A percentile compares a stretch with the other conserved stretches of the same genome.
These are phyloP conservation scores for Typhlomys cinereus DNA, from an alignment of 2,113 vertebrate genomes.

Conservation along the genomic window DNA sequence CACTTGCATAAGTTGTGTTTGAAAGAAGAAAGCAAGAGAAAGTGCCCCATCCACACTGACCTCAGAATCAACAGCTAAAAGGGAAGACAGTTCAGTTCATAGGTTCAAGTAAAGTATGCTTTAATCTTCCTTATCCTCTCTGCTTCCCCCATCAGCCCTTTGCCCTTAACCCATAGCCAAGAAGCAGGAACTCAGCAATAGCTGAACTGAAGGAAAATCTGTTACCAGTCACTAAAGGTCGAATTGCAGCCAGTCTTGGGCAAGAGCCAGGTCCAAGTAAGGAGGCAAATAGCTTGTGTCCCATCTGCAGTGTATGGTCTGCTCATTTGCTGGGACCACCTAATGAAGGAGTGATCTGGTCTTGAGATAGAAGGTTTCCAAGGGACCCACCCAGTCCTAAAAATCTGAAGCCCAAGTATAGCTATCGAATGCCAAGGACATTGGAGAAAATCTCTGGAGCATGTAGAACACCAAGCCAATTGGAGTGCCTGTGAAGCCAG, in stretches of 20 bases:
- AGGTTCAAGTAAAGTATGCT: conserved; percentile 1
- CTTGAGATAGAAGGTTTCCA: conserved; percentile 68
- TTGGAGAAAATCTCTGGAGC: conserved; percentile 75
- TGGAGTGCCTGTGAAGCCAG: conserved; percentile 71
- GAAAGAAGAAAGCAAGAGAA: conserved; percentile 13
- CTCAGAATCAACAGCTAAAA: conserved; percentile 27
- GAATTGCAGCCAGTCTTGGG: conserved; percentile 29
- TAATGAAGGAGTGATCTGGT: conserved; percentile 65
- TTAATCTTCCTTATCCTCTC: conserved; percentile 6
- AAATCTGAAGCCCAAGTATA: conserved; percentile 70
- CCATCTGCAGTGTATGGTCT: conserved; percentile 34
- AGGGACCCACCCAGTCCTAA: conserved; percentile 62
- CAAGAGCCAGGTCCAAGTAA: conserved; percentile 49
- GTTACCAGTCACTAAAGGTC: conserved; percentile 59
- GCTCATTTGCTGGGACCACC: conserved; percentile 57
- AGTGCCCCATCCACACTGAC: not conserved
- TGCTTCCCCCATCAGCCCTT: not conserved
- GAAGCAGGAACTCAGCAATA: conserved; percentile 39
- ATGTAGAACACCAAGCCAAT: conserved; percentile 71
- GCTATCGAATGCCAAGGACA: conserved; percentile 70
- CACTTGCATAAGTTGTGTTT: too few relatives aligned
- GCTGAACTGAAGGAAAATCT: conserved; percentile 58
- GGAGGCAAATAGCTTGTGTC: conserved; percentile 36
- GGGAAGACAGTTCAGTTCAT: not conserved
- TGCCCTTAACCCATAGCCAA: conserved; percentile 31